phyloP scores from a whole-genome alignment of 2,797 vertebrate genomes.

The Muscicapa striata region DNA sequence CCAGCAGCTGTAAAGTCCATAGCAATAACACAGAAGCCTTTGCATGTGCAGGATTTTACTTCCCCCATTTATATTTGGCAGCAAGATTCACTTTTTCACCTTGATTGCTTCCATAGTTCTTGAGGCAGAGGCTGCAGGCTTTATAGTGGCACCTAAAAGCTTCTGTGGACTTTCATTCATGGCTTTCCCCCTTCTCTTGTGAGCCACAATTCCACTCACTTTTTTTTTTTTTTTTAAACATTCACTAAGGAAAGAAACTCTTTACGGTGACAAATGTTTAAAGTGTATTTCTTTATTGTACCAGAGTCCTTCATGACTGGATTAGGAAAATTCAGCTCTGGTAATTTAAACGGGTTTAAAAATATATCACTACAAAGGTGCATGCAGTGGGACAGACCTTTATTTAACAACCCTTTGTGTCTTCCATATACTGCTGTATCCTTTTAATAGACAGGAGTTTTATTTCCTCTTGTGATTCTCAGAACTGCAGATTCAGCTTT shows the following conservation, averaged over 20 bases:
- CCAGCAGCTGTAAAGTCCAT: not conserved
- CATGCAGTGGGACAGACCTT: not conserved
- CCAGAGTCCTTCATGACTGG: not conserved
- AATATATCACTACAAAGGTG: conserved; percentile 25
- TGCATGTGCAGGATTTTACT: not conserved
- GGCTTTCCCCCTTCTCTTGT: not conserved
- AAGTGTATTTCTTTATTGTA: not conserved
- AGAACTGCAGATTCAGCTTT: conserved; percentile 50
- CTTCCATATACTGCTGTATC: not conserved
- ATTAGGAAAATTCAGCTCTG: conserved; percentile 9
- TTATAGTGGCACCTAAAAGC: not conserved
- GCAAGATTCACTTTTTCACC: not conserved
- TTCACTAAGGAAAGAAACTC: conserved; percentile 18
- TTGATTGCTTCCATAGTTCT: not conserved
- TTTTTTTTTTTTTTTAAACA: not conserved
- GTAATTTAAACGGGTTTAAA: not conserved
- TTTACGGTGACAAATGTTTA: not conserved
- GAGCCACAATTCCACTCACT: not conserved
- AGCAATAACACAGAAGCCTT: not conserved
- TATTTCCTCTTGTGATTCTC: conserved; percentile 27
- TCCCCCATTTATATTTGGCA: not conserved
- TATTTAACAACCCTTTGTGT: conserved; percentile 38
- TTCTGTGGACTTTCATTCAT: not conserved
- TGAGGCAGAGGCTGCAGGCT: not conserved
- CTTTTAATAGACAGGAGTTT: conserved; percentile 25